phyloP scores from a whole-genome alignment of 2,888 invertebrate species.

The Melipona bicolor region DNA sequence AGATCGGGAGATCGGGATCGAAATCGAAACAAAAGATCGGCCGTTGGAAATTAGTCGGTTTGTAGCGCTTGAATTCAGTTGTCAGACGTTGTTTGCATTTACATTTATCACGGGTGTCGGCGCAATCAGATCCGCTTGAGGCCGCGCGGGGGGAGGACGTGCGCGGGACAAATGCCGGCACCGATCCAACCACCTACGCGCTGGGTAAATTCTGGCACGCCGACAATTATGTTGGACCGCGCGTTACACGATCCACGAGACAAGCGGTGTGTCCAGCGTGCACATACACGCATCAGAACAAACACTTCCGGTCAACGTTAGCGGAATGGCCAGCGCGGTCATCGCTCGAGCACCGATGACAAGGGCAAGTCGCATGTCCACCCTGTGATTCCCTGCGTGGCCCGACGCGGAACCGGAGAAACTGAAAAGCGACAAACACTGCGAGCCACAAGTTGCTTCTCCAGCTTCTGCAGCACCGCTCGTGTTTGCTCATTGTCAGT shows the following conservation, averaged over 20 bases:
- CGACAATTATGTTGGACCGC: slow-evolving; percentile 58
- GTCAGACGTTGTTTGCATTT: slow-evolving; percentile 58
- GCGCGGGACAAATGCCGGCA: slow-evolving; percentile 45
- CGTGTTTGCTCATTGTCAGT: neutral
- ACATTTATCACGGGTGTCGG: slow-evolving; percentile 55
- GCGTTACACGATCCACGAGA: slow-evolving; percentile 52
- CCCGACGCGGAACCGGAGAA: neutral
- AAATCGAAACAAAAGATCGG: slow-evolving; percentile 31
- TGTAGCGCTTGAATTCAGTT: slow-evolving; percentile 19
- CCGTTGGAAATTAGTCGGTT: slow-evolving; percentile 40
- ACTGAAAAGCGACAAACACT: neutral
- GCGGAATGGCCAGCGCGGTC: slow-evolving; percentile 31
- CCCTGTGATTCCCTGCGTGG: neutral
- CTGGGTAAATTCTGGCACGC: slow-evolving; percentile 52
- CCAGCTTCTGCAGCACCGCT: neutral
- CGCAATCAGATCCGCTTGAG: slow-evolving; percentile 56
- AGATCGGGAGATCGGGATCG: neutral
- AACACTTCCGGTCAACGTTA: slow-evolving; percentile 62
- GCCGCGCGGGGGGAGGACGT: slow-evolving; percentile 1
- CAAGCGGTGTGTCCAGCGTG: slow-evolving; percentile 30
- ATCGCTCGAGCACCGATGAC: slow-evolving; percentile 11
- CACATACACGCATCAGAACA: slow-evolving; percentile 54
- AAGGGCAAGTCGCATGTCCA: slow-evolving; percentile 15
- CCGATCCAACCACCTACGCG: slow-evolving; percentile 44
- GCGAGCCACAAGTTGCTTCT: no score